A percentile compares a stretch with the other conserved stretches of the same genome.
These are phyloP conservation scores for Cottoperca gobio DNA, from an alignment of 2,797 vertebrate genomes.

Conservation along the genomic window DNA sequence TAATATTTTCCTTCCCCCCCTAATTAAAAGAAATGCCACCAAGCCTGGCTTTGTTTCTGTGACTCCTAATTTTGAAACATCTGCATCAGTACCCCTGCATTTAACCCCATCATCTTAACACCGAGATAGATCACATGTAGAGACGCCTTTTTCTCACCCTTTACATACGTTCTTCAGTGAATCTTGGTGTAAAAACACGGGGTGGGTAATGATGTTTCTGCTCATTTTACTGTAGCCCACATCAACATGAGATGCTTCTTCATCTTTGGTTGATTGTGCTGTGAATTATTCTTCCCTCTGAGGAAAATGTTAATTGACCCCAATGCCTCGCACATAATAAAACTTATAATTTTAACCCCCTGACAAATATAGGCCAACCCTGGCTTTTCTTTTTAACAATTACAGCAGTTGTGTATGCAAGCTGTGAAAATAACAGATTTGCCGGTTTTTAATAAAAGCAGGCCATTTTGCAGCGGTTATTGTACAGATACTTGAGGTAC, in stretches of 20 bases:
- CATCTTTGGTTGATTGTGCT: slow-evolving; percentile 69
- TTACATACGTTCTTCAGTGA: slow-evolving; percentile 18
- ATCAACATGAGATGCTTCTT: slow-evolving; percentile 51
- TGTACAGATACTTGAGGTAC: slow-evolving; percentile 58
- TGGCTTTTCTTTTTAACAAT: slow-evolving; percentile 64
- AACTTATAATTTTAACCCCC: slow-evolving; percentile 72
- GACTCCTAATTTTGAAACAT: slow-evolving; percentile 58
- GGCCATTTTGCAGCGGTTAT: slow-evolving; percentile 40
- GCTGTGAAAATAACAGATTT: slow-evolving; percentile 53
- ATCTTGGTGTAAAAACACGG: slow-evolving; percentile 34
- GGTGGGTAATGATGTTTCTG: slow-evolving; percentile 57
- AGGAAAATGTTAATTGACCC: slow-evolving; percentile 80
- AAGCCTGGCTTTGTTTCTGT: slow-evolving; percentile 63
- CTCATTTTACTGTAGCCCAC: slow-evolving; percentile 46
- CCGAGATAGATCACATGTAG: slow-evolving; percentile 18
- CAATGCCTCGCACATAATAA: slow-evolving; percentile 72
- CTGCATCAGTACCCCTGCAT: slow-evolving; percentile 24
- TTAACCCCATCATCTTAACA: slow-evolving; percentile 49
- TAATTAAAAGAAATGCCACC: slow-evolving; percentile 78
- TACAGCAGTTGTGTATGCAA: slow-evolving; percentile 31
- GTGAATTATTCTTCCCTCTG: slow-evolving; percentile 71
- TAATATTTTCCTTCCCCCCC: slow-evolving; percentile 65
- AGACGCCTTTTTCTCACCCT: slow-evolving; percentile 48
- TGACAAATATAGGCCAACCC: slow-evolving; percentile 70
- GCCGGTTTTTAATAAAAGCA: slow-evolving; percentile 52